A percentile compares a stretch with the other conserved stretches of the same genome.
Conservation (phyloP, 1,140 invertebrate genomes). For the Eumeta japonica region DNA sequence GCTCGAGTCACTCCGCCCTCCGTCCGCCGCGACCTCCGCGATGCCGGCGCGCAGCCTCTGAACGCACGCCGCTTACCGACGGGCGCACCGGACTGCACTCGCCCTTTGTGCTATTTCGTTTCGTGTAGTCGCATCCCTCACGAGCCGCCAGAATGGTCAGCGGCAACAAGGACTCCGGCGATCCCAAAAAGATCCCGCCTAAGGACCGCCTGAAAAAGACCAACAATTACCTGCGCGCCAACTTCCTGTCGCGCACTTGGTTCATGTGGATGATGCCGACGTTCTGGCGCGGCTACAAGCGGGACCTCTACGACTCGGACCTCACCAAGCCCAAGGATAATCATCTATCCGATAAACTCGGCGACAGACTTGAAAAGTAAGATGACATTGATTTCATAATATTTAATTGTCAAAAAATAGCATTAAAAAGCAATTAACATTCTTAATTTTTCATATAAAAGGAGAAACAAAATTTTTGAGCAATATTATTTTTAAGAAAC, state of each 20-base stretch:
- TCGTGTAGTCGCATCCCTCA: constrained; percentile 14
- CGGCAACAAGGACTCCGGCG: constrained; percentile 40
- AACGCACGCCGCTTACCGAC: neutral
- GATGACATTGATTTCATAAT: too few relatives aligned
- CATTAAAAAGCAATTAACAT: neutral
- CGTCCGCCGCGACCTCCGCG: neutral
- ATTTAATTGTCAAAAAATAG: neutral
- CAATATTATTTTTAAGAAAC: neutral
- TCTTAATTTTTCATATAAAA: neutral
- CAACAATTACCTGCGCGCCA: constrained; percentile 44
- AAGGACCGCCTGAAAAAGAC: constrained; percentile 46
- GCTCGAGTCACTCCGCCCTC: constrained; percentile 8
- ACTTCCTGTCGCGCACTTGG: constrained; percentile 44
- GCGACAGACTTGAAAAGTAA: constrained; percentile 65
- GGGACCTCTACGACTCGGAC: constrained; percentile 69
- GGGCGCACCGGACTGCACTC: neutral
- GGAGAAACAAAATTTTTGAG: neutral
- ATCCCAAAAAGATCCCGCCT: constrained; percentile 43
- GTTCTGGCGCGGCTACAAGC: constrained; percentile 66
- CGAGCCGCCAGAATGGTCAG: constrained; percentile 43
- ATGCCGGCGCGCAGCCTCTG: neutral
- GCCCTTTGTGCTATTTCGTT: neutral
- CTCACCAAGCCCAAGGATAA: constrained; percentile 65
- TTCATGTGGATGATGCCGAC: constrained; percentile 66
- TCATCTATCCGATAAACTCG: constrained; percentile 61